Percentiles rank a stretch among this genome's conserved stretches.
phyloP scores from a whole-genome alignment of 2,113 vertebrate species.

The Lathamus discolor region DNA sequence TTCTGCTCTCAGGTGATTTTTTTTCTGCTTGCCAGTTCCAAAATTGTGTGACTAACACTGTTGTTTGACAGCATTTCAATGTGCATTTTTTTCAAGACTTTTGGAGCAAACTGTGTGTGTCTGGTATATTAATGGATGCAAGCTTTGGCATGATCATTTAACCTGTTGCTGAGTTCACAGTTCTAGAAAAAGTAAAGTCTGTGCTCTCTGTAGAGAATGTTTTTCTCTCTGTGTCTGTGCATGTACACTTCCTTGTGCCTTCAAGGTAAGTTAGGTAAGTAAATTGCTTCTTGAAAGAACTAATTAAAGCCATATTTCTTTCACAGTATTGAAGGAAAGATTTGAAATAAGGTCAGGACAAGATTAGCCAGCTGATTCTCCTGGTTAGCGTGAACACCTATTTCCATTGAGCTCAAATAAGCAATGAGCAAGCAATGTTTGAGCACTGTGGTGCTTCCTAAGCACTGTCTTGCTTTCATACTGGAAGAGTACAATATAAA shows the following conservation, averaged over 20 bases:
- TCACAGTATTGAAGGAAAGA: neutral
- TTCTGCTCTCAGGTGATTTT: constrained; percentile 85
- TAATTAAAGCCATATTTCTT: neutral
- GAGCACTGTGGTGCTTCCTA: neutral
- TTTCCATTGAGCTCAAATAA: neutral
- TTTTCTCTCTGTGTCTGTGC: constrained; percentile 7
- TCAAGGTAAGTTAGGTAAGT: constrained; percentile 16
- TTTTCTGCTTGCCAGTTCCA: constrained; percentile 72
- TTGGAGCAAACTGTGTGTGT: constrained; percentile 61
- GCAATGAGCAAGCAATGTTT: neutral
- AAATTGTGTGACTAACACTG: constrained; percentile 66
- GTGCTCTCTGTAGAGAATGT: neutral
- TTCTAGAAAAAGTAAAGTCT: neutral
- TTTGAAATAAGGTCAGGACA: neutral
- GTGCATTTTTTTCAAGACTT: neutral
- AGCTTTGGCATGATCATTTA: constrained; percentile 53
- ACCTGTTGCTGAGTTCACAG: neutral
- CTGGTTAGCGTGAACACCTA: fast-evolving
- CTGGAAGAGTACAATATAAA: neutral
- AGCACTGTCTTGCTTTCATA: neutral
- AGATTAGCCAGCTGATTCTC: neutral
- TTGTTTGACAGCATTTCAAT: constrained; percentile 15
- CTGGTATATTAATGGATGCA: constrained; percentile 60
- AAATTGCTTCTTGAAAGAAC: neutral
- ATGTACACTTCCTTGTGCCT: neutral